A percentile compares a stretch with the other conserved stretches of the same genome.
These are phyloP conservation scores for Glyptemys insculpta DNA, from an alignment of 2,797 vertebrate species.

Conservation along the genomic window DNA sequence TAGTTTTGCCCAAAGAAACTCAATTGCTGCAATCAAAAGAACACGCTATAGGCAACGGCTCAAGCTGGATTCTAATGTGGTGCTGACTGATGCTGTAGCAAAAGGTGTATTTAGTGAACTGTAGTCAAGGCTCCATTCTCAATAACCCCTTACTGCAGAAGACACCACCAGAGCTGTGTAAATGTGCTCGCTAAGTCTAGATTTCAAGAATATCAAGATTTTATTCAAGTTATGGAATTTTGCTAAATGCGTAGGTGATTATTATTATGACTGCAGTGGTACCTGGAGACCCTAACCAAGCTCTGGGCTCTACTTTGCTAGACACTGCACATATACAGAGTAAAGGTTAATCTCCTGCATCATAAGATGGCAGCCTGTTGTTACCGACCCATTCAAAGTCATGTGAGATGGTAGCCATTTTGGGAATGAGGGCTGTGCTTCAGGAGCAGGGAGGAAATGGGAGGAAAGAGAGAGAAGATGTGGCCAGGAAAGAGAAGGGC, in stretches of 20 bases:
- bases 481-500: too few relatives aligned
- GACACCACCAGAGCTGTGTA: not conserved
- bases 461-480: too few relatives aligned
- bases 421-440: not conserved
- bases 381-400: too few relatives aligned
- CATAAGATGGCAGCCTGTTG: not conserved
- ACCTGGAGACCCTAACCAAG: not conserved
- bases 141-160: not conserved
- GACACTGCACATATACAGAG: not conserved
- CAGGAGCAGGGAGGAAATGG: not conserved
- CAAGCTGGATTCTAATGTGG: not conserved
- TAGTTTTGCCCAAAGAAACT: not conserved
- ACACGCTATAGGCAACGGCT: not conserved
- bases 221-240: not conserved
- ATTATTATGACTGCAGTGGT: not conserved
- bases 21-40: not conserved
- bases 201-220: not conserved
- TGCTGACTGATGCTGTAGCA: not conserved
- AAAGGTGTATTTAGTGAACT: not conserved
- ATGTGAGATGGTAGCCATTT: not conserved
- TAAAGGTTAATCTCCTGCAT: not conserved
- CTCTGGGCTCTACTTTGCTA: constrained; percentile 4
- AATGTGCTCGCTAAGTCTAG: not conserved
- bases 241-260: not conserved
- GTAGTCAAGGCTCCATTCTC: not conserved